Percentiles rank a stretch among this genome's conserved stretches.
These are phyloP conservation scores for Nothura maculosa DNA, from an alignment of 2,797 vertebrate genomes.

Conservation along the genomic window DNA sequence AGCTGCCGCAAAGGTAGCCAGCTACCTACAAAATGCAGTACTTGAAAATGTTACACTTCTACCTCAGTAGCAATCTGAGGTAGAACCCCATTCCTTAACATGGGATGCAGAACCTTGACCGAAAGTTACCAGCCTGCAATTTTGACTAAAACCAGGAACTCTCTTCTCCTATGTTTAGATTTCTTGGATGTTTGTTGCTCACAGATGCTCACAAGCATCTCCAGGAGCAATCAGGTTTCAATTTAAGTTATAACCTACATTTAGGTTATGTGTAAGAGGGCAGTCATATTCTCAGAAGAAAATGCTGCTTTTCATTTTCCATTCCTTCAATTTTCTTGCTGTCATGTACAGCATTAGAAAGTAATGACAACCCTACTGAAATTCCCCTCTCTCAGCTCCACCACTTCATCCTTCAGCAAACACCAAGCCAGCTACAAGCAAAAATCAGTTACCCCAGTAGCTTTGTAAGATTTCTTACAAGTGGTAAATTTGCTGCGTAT, in stretches of 20 bases:
- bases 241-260: conserved; percentile 3
- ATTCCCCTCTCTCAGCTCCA: not conserved
- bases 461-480: not conserved
- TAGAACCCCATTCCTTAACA: not conserved
- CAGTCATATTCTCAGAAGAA: not conserved
- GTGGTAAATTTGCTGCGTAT: not conserved
- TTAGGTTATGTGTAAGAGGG: not conserved
- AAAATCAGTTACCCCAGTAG: not conserved
- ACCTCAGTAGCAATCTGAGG: not conserved
- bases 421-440: not conserved
- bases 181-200: not conserved
- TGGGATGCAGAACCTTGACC: not conserved
- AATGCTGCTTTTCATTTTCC: not conserved
- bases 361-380: rapidly evolving
- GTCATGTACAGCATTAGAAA: not conserved
- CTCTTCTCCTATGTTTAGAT: not conserved
- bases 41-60: not conserved
- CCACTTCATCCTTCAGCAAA: not conserved
- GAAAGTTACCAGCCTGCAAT: not conserved
- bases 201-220: not conserved
- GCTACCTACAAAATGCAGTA: not conserved
- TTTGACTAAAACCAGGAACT: not conserved
- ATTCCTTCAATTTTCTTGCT: conserved; percentile 1
- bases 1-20: not conserved
- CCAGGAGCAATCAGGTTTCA: not conserved